phyloP scores from a whole-genome alignment of 2,113 vertebrate genomes.

The Crotalus tigris region DNA sequence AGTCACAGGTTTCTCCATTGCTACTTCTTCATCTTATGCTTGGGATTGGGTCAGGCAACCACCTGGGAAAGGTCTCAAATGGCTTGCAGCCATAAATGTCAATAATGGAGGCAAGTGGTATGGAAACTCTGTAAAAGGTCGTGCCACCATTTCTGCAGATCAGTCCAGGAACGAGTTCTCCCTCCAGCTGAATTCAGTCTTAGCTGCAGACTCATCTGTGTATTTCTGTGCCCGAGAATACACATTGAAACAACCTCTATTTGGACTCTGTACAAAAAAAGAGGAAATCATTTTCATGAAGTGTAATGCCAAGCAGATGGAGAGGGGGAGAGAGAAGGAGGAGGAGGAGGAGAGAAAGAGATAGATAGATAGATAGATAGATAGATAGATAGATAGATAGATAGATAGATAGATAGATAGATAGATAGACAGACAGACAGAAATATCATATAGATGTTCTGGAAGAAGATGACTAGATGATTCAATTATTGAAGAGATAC shows the following conservation, averaged over 20 bases:
- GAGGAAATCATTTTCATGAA: neutral
- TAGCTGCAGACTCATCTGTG: neutral
- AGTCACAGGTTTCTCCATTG: neutral
- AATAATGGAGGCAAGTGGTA: neutral
- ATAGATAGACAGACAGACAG: no score
- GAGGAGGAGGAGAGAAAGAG: no score
- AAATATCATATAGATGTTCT: neutral
- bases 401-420: no score
- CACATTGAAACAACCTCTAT: neutral
- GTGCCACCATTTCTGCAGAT: slow-evolving; percentile 10
- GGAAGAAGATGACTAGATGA: no score
- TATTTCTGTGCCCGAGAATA: neutral
- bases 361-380: no score
- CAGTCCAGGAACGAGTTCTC: slow-evolving; percentile 2
- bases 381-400: no score
- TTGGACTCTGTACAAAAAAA: neutral
- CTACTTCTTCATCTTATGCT: neutral
- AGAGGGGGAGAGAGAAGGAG: no score
- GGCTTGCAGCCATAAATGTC: neutral
- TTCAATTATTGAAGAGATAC: no score
- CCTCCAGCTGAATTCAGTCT: neutral
- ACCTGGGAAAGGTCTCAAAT: neutral
- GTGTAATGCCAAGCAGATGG: neutral
- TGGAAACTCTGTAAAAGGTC: neutral
- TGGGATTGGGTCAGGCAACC: neutral